These are phyloP conservation scores for Leptinotarsa haldemani DNA, from an alignment of 2,888 invertebrate species.

Conservation along the genomic window DNA sequence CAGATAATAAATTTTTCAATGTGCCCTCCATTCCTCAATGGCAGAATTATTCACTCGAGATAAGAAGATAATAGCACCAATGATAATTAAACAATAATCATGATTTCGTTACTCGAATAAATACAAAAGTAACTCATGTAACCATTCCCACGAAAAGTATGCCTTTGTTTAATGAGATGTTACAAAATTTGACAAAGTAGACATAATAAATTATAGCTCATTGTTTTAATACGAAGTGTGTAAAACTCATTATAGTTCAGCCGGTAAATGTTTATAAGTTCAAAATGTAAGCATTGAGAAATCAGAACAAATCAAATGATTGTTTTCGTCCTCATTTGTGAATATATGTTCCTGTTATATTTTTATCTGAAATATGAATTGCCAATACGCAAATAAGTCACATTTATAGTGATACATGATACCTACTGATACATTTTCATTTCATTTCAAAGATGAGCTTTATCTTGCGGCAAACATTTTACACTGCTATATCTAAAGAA, in stretches of 20 bases:
- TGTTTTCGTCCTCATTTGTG: no score
- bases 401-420: no score
- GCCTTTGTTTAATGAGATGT: constrained; percentile 25
- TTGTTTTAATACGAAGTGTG: constrained; percentile 18
- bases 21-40: not conserved
- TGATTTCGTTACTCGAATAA: constrained; percentile 8
- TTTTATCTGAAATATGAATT: no score
- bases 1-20: not conserved
- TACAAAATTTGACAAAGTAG: constrained; percentile 28
- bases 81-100: constrained; percentile 10
- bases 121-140: constrained; percentile 26
- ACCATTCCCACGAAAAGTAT: constrained; percentile 33
- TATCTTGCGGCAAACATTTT: no score
- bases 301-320: no score
- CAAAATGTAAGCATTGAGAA: not conserved
- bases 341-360: no score
- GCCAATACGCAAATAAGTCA: no score
- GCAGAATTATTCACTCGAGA: not conserved
- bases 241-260: not conserved
- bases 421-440: no score
- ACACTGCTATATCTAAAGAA: no score
- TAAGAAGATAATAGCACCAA: not conserved
- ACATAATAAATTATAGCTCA: constrained; percentile 27
- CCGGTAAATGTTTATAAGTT: not conserved
- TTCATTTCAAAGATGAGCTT: no score